Percentiles rank a stretch among this genome's conserved stretches.
Conservation (phyloP, 1,140 invertebrate genomes). For the Megalopta genalis region DNA sequence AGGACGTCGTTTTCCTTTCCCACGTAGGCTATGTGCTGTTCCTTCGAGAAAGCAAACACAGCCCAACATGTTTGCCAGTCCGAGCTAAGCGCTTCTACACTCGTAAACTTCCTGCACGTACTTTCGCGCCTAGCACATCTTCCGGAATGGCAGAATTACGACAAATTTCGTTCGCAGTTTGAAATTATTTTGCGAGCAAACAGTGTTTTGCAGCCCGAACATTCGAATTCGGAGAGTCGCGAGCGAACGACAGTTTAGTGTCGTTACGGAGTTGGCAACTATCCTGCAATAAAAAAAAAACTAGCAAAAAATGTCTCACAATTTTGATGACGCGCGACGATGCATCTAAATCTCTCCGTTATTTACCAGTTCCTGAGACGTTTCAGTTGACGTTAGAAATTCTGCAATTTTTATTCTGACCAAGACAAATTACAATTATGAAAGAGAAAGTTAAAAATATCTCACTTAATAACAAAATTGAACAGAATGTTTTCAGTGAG, state of each 20-base stretch:
- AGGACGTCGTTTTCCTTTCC: constrained; percentile 26
- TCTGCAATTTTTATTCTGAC: too few species aligned
- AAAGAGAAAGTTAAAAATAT: too few species aligned
- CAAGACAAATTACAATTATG: too few species aligned
- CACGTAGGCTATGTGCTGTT: constrained; percentile 23
- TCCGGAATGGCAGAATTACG: constrained; percentile 10
- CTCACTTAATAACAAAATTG: too few species aligned
- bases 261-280: too few species aligned
- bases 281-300: too few species aligned
- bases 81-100: constrained; percentile 46
- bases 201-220: constrained; percentile 8
- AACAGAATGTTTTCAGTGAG: too few species aligned
- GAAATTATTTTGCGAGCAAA: constrained; percentile 33
- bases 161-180: background rate
- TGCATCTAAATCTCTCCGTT: too few species aligned
- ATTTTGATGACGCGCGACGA: too few species aligned
- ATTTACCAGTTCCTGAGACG: too few species aligned
- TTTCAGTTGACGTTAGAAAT: too few species aligned
- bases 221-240: background rate
- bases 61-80: constrained; percentile 41
- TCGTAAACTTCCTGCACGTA: constrained; percentile 32
- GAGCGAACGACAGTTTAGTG: background rate
- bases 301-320: too few species aligned
- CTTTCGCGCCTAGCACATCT: background rate
- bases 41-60: constrained; percentile 50